Evolutionary conservation across 2,888 invertebrate genomes (phyloP).

Genomic region (Schrankia costaestrigalis): DNA sequence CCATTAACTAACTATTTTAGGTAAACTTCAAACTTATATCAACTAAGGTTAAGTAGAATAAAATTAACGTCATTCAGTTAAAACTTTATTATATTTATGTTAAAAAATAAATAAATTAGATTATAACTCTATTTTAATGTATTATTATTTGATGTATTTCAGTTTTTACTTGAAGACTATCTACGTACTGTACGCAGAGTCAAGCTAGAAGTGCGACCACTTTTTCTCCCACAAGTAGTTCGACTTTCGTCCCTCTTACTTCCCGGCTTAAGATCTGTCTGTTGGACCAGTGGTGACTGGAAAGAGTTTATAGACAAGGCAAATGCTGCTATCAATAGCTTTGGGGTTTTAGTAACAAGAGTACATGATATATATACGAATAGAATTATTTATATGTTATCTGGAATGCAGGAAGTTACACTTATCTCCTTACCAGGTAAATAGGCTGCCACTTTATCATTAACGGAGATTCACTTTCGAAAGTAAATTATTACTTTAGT

Average conservation of each 20-base stretch:
- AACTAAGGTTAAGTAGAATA: too few species aligned
- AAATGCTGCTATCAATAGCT: slow-evolving; percentile 88
- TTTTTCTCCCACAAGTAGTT: slow-evolving; percentile 93
- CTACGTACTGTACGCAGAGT: slow-evolving; percentile 86
- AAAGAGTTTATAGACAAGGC: slow-evolving; percentile 87
- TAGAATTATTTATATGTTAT: slow-evolving; percentile 92
- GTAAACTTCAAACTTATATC: too few species aligned
- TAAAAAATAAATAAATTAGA: too few species aligned
- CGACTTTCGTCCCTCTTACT: slow-evolving; percentile 90
- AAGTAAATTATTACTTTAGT: too few species aligned
- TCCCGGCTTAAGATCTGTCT: slow-evolving; percentile 89
- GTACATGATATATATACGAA: slow-evolving; percentile 95
- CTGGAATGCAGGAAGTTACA: slow-evolving; percentile 92
- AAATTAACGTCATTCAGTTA: too few species aligned
- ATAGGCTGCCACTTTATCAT: slow-evolving; percentile 4
- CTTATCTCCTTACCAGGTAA: slow-evolving; percentile 88
- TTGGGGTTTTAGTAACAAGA: slow-evolving; percentile 87
- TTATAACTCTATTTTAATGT: neutral
- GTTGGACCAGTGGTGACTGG: slow-evolving; percentile 94
- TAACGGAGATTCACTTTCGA: too few species aligned
- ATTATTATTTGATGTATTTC: slow-evolving; percentile 15
- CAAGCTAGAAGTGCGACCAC: slow-evolving; percentile 92
- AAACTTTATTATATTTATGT: too few species aligned
- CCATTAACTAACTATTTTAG: too few species aligned
- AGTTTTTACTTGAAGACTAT: slow-evolving; percentile 90